These are phyloP conservation scores for Peromyscus attwateri DNA, from an alignment of 2,797 vertebrate species.

Conservation along the genomic window DNA sequence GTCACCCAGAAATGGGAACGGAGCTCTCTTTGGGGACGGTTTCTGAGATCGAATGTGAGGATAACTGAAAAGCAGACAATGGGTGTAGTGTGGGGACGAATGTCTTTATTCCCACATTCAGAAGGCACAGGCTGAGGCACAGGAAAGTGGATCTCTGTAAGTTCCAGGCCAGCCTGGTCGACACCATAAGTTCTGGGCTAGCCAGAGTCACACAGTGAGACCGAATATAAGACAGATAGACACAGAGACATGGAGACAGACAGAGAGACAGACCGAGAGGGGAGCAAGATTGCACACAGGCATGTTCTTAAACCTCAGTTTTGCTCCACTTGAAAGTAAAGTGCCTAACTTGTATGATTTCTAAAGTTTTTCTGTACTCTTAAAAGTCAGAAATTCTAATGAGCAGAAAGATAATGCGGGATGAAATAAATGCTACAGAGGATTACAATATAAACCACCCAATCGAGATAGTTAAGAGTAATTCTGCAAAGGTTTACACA, in stretches of 20 bases:
- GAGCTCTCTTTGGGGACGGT: no score
- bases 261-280: neutral
- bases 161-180: neutral
- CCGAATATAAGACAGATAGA: neutral
- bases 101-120: neutral
- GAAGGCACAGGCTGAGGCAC: neutral
- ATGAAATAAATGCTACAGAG: neutral
- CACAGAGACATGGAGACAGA: neutral
- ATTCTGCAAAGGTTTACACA: neutral
- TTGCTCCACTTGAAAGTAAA: neutral
- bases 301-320: neutral
- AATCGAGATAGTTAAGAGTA: neutral
- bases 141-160: neutral
- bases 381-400: neutral
- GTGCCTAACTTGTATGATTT: neutral
- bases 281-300: neutral
- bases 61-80: neutral
- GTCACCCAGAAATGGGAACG: neutral
- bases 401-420: neutral
- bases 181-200: neutral
- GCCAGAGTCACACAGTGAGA: neutral
- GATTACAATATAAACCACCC: neutral
- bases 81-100: neutral
- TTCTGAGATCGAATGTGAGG: neutral
- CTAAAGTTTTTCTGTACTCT: neutral